phyloP scores from a whole-genome alignment of 1,140 invertebrate genomes.

The Drosophila sulfurigaster region DNA sequence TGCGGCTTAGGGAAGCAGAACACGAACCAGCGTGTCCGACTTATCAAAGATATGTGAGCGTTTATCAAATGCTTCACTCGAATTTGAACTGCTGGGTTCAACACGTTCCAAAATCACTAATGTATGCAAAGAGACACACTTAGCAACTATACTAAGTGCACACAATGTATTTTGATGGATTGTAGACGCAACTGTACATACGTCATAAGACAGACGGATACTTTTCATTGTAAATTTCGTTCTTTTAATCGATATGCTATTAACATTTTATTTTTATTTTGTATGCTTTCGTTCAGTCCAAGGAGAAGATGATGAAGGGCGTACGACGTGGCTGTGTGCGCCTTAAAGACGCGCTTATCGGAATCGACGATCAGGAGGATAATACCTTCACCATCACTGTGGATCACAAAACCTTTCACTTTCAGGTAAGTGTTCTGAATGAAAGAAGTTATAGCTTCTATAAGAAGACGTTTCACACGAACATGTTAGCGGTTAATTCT shows the following conservation, averaged over 20 bases:
- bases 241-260: neutral
- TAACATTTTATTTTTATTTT: constrained; percentile 61
- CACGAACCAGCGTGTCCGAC: constrained; percentile 82
- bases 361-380: constrained; percentile 99
- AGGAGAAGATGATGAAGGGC: constrained; percentile 99
- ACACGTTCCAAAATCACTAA: constrained; percentile 26
- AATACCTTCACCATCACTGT: constrained; percentile 99
- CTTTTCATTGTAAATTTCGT: neutral
- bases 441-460: too few relatives aligned
- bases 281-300: constrained; percentile 89
- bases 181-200: neutral
- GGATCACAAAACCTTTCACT: constrained; percentile 99
- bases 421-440: constrained; percentile 88
- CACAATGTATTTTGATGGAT: neutral
- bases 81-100: constrained; percentile 86
- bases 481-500: too few relatives aligned
- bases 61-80: constrained; percentile 86
- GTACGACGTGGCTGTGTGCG: constrained; percentile 97
- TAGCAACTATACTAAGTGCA: neutral
- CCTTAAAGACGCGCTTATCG: constrained; percentile 97
- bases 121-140: constrained; percentile 10
- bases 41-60: constrained; percentile 87
- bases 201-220: constrained; percentile 25
- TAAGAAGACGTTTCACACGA: too few relatives aligned
- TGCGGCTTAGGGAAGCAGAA: neutral